Percentiles rank a stretch among this genome's conserved stretches.
Evolutionary conservation across 2,113 vertebrate species (phyloP).

Genomic region (Platanista minor): DNA sequence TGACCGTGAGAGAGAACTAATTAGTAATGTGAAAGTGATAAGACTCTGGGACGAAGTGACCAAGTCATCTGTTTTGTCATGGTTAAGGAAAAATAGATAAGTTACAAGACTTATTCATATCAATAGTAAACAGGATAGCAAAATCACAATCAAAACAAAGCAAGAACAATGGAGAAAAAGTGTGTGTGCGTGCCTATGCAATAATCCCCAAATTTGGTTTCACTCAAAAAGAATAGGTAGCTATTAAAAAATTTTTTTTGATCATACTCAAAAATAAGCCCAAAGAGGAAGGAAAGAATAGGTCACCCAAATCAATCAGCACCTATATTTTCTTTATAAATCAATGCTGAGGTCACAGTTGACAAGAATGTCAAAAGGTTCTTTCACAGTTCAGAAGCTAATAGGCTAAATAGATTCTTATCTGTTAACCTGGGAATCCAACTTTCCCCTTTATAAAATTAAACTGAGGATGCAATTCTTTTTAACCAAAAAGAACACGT

Average conservation of each 20-base stretch:
- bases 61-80: neutral
- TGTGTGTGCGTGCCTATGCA: neutral
- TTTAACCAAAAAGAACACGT: neutral
- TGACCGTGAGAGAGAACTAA: neutral
- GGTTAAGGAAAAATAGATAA: constrained; percentile 9
- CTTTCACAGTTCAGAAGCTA: neutral
- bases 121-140: neutral
- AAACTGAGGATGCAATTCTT: neutral
- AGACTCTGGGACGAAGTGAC: neutral
- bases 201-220: neutral
- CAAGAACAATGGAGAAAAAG: neutral
- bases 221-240: neutral
- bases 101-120: neutral
- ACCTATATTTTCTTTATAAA: neutral
- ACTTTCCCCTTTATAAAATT: neutral
- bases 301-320: neutral
- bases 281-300: neutral
- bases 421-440: neutral
- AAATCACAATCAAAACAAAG: neutral
- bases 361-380: neutral
- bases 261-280: neutral
- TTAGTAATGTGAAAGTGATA: neutral
- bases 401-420: neutral
- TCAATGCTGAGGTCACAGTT: neutral
- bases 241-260: constrained; percentile 9